These are phyloP conservation scores for Coelopa frigida DNA, from an alignment of 1,140 invertebrate species.

Conservation along the genomic window DNA sequence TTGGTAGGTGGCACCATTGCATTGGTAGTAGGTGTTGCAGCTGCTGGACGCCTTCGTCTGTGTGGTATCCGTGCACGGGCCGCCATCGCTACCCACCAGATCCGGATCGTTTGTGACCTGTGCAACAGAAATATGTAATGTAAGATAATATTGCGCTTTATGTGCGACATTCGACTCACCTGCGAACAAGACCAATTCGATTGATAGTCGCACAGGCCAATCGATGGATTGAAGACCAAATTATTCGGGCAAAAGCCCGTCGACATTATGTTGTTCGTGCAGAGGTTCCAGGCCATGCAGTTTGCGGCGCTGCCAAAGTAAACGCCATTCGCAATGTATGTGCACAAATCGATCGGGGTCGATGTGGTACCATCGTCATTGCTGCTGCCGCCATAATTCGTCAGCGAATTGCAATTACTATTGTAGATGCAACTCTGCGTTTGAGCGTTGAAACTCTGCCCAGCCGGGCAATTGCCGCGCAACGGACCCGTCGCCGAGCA, in stretches of 20 bases:
- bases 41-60: constrained; percentile 9
- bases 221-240: constrained; percentile 12
- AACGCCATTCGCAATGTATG: constrained; percentile 11
- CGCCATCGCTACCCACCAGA: background rate
- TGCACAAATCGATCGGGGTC: constrained; percentile 20
- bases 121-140: background rate
- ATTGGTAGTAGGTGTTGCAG: constrained; percentile 23
- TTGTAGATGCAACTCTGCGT: constrained; percentile 17
- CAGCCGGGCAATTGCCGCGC: constrained; percentile 17
- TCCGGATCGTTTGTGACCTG: constrained; percentile 20
- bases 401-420: constrained; percentile 2
- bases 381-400: background rate
- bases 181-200: constrained; percentile 15
- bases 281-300: constrained; percentile 20
- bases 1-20: constrained; percentile 8
- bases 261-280: constrained; percentile 11
- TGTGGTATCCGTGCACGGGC: constrained; percentile 15
- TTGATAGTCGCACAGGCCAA: constrained; percentile 17
- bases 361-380: background rate
- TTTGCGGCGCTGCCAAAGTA: constrained; percentile 22
- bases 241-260: constrained; percentile 13
- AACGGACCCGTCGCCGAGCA: constrained; percentile 15
- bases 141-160: background rate
- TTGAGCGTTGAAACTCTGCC: constrained; percentile 20
- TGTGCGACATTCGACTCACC: background rate